These are phyloP conservation scores for Plumapathes pennacea DNA, from an alignment of 92 coral and sea anemone genomes.

Conservation along the genomic window DNA sequence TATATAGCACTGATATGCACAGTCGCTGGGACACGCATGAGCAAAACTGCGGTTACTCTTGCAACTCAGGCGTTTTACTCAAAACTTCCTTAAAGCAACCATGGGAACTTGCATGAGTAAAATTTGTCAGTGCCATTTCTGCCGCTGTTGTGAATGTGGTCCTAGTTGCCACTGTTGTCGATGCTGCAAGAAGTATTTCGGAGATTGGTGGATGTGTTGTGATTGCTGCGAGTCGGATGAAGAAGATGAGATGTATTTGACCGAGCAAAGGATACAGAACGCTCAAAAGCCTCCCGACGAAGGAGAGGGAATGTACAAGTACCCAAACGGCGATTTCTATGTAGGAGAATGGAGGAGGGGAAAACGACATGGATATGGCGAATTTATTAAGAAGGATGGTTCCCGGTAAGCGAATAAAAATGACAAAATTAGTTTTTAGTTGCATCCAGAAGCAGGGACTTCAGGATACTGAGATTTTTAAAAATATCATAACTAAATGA, in stretches of 20 bases:
- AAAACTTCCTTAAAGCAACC: background rate
- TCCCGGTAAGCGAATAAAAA: conserved; percentile 65
- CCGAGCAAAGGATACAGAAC: conserved; percentile 11
- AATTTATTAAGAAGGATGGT: conserved; percentile 71
- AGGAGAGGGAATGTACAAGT: conserved; percentile 87
- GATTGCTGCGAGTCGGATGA: conserved; percentile 80
- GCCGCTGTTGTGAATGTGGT: conserved; percentile 77
- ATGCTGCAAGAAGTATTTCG: conserved; percentile 76
- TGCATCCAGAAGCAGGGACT: too few relatives aligned
- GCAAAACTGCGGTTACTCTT: too few relatives aligned
- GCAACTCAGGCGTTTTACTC: too few relatives aligned
- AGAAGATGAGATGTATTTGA: conserved; percentile 74
- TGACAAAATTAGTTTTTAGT: too few relatives aligned
- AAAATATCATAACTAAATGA: too few relatives aligned
- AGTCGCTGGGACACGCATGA: too few relatives aligned
- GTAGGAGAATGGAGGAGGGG: conserved; percentile 94
- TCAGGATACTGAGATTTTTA: too few relatives aligned
- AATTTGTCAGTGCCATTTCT: conserved; percentile 78
- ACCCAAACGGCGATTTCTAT: conserved; percentile 80
- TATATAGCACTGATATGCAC: too few relatives aligned
- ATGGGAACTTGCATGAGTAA: conserved; percentile 84
- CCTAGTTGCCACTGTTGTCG: conserved; percentile 66
- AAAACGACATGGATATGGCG: conserved; percentile 80
- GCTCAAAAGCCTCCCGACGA: conserved; percentile 68
- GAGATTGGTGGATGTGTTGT: conserved; percentile 95